phyloP scores from a whole-genome alignment of 2,113 vertebrate genomes.

The Microcebus ravelobensis region DNA sequence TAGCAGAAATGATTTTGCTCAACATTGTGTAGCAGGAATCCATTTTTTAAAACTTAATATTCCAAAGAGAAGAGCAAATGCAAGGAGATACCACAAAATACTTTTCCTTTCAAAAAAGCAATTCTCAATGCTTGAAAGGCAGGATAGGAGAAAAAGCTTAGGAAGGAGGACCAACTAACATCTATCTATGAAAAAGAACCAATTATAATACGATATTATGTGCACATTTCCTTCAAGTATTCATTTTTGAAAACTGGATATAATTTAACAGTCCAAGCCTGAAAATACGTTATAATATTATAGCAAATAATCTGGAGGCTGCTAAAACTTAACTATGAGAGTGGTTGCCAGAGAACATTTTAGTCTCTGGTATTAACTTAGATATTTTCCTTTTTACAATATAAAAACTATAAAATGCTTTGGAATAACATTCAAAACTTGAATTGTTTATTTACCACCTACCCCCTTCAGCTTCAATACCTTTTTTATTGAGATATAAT shows the following conservation, averaged over 20 bases:
- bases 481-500: neutral
- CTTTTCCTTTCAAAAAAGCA: slow-evolving; percentile 28
- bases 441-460: neutral
- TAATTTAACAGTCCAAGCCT: neutral
- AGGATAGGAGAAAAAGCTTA: slow-evolving; percentile 34
- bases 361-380: slow-evolving; percentile 50
- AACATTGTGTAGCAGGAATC: neutral
- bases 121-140: slow-evolving; percentile 35
- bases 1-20: neutral
- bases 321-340: slow-evolving; percentile 36
- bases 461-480: neutral
- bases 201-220: neutral
- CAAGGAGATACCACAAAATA: slow-evolving; percentile 19
- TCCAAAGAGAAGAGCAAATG: slow-evolving; percentile 45
- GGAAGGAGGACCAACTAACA: neutral
- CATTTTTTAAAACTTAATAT: slow-evolving; percentile 45
- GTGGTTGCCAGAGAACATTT: neutral
- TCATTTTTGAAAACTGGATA: neutral
- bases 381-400: slow-evolving; percentile 58
- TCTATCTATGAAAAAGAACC: slow-evolving; percentile 29
- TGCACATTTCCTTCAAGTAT: slow-evolving; percentile 35
- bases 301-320: neutral
- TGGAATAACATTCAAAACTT: slow-evolving; percentile 38
- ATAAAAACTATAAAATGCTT: slow-evolving; percentile 16
- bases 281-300: neutral